These are phyloP conservation scores for Aurelia aurita DNA, from an alignment of 30 jellyfish, hydroid and myxozoan species.

Conservation along the genomic window DNA sequence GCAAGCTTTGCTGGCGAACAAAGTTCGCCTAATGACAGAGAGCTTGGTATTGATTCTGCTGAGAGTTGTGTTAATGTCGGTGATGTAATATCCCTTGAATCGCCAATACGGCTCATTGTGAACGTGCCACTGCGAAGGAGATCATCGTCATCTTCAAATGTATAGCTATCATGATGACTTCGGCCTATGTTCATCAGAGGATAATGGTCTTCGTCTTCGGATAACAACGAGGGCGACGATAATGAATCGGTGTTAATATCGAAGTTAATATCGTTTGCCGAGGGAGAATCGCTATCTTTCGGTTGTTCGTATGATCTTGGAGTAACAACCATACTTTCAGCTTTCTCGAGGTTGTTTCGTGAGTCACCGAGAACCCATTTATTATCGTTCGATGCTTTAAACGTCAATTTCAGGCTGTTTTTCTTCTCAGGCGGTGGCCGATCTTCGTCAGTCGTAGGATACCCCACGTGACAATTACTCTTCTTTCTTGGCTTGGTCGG, in stretches of 20 bases:
- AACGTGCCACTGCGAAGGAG: slow-evolving; percentile 63
- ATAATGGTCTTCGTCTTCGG: slow-evolving; percentile 79
- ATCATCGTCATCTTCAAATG: slow-evolving; percentile 85
- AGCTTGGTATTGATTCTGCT: slow-evolving; percentile 25
- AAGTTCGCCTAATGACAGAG: slow-evolving; percentile 35
- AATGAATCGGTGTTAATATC: slow-evolving; percentile 76
- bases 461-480: slow-evolving; percentile 51
- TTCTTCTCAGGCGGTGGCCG: slow-evolving; percentile 24
- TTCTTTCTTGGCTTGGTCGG: slow-evolving; percentile 73
- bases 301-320: slow-evolving; percentile 33
- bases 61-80: slow-evolving; percentile 88
- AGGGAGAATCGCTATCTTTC: slow-evolving; percentile 8
- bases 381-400: slow-evolving; percentile 16
- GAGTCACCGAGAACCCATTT: slow-evolving; percentile 31
- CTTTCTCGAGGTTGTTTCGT: slow-evolving; percentile 8
- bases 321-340: slow-evolving; percentile 10
- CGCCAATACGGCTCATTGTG: slow-evolving; percentile 35
- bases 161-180: slow-evolving; percentile 71
- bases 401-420: slow-evolving; percentile 26
- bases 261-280: slow-evolving; percentile 24
- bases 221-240: slow-evolving; percentile 77
- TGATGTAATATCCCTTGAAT: slow-evolving; percentile 74
- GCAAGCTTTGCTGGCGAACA: slow-evolving; percentile 72
- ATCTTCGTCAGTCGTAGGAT: slow-evolving; percentile 5
- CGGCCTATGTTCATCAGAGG: slow-evolving; percentile 71